Evolutionary conservation across 2,888 invertebrate species (phyloP).

Genomic region (Meandrusa payeni): DNA sequence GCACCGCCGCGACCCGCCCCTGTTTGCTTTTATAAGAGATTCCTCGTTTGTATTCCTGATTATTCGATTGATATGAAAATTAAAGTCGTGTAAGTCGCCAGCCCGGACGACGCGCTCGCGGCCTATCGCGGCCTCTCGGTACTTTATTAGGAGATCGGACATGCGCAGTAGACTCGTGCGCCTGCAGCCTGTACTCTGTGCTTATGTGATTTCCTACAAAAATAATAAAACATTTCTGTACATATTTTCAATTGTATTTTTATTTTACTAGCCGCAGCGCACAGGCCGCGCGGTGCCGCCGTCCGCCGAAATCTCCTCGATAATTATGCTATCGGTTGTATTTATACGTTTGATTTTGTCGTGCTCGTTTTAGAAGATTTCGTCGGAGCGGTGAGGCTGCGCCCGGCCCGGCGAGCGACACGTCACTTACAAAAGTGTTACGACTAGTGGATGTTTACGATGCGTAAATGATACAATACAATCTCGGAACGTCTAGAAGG

Average conservation of each 20-base stretch:
- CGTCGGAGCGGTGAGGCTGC: constrained; percentile 23
- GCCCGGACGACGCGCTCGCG: constrained; percentile 60
- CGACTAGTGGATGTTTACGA: constrained; percentile 47
- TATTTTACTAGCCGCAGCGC: constrained; percentile 42
- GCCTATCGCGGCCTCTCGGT: constrained; percentile 56
- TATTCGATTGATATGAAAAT: constrained; percentile 70
- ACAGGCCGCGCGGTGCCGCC: constrained; percentile 10
- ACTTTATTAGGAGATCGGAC: constrained; percentile 58
- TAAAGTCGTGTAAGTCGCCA: constrained; percentile 64
- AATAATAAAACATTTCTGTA: constrained; percentile 74
- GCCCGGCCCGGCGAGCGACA: constrained; percentile 29
- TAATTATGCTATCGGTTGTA: neutral
- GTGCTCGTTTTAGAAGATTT: too few relatives aligned
- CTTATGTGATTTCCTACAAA: constrained; percentile 71
- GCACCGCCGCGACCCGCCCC: constrained; percentile 54
- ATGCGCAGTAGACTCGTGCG: constrained; percentile 53
- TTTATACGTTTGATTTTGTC: too few relatives aligned
- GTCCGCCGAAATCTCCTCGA: neutral
- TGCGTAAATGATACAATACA: constrained; percentile 22
- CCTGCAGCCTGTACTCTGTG: constrained; percentile 59
- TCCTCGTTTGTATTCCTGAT: constrained; percentile 79
- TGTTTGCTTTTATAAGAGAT: constrained; percentile 79
- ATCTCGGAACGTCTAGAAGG: constrained; percentile 28
- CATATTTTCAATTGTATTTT: constrained; percentile 76
- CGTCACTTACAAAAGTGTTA: constrained; percentile 46